Base-by-base conservation (phyloP, 2,888 invertebrate species). In the Eristalinus sepulchralis region DNA sequence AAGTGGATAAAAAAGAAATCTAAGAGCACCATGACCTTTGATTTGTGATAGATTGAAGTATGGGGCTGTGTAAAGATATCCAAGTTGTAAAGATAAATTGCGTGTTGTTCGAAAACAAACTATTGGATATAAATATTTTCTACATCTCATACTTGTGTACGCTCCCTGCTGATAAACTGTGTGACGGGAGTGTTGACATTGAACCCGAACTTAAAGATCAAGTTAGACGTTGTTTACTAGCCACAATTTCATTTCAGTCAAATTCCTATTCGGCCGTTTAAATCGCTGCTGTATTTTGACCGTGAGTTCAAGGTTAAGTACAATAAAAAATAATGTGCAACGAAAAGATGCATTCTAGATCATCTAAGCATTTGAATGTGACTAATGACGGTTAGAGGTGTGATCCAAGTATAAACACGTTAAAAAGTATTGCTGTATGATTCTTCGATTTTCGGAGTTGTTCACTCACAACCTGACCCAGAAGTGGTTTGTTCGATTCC, bases 21-120 rank as follows among this genome's bases (percentile, higher is more conserved):
- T 53, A 66, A 13, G 8, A 24, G 36, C 6, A 59, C 6, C 9
- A n/a, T 70, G 70, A 70, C 59, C 70, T 70, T 70, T 70, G 70
- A 60, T 70, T 70, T 60, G 27, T 24, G 24, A 59, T 27, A 8
- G 59, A 27, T 9, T n/a, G 13, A 6, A 22, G n/a, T 33, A 47
- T 47, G 8, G 11, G 24, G 5, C 33, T 24, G 2, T 11, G 57
- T 27, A 27, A 36, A 68, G 57, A 8, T 36, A 57, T 24, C 34
- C 20, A 57, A 9, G 6, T 24, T 22, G 24, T 68, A 24, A 68
- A 57, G 11, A 33, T 9, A 20, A 31, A 55, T 3, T 20, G 68
- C 22, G 27, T 33, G 53, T 67, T 8, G 27, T 17, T 17, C 9
- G 5, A 31, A 17, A 47, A 8, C 17, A 17, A 39, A 17, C 47